Evolutionary conservation across 2,797 vertebrate species (phyloP), one percentile per base, ranked within the genome.

Genomic region (Sebastes nivosus): DNA sequence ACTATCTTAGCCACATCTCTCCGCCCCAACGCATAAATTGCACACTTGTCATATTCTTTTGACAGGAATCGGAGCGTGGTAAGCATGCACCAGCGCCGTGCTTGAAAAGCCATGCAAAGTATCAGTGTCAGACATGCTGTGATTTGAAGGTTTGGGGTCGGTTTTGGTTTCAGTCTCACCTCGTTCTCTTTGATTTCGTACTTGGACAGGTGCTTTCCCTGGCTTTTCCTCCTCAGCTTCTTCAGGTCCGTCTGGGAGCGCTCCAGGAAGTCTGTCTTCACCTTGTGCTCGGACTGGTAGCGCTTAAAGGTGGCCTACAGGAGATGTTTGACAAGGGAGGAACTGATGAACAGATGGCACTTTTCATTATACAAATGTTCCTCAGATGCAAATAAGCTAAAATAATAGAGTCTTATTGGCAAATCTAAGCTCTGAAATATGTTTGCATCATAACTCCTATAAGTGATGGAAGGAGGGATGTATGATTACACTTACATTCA

Each of bases 211-310:
- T 97, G 95, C 79, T 98, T 97, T 5, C 97, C 97, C 88, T 99
- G 98, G 89, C 97, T 98, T 96, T 99, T 99, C 91, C 97, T 95
- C 89, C 95, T 90, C 73, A 99, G 96, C 93, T 99, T 99, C 93
- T 99, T 99, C 91, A 99, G 91, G 78, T 99, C 98, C 0, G 97
- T 95, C 77, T 98, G 97, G 3, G 98, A 97, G 80, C 98, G 98
- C 85, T 99, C 98, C 92, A 99, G 93, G 20, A 95, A 97, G 88
- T 99, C 98, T 84, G 97, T 87, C 89, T 97, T 99, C 87, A 93
- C 87, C 91, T 96, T 97, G 93, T 99, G 98, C 87, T 99, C 98
- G 0, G 95, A 96, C 93, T 99, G 98, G 87, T 99, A 99, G 79
- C 97, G 96, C 91, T 99, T 99, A 52, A 98, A 97, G 14, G 98